These are phyloP conservation scores for Chironomus striatipennis DNA, from an alignment of 1,140 invertebrate genomes.

Conservation along the genomic window DNA sequence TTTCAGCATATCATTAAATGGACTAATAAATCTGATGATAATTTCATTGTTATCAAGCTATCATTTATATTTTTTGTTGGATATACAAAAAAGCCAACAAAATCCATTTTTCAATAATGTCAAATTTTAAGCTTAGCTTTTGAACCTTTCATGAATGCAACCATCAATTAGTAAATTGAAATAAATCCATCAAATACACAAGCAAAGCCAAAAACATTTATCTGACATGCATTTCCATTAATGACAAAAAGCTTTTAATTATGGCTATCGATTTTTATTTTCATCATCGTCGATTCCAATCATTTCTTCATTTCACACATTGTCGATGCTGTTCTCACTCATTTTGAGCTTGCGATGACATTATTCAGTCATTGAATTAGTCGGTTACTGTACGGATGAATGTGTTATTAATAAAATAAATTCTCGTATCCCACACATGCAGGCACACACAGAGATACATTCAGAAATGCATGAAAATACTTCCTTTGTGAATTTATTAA, in stretches of 20 bases:
- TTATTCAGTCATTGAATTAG: too few species aligned
- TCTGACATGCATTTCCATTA: conserved; percentile 15
- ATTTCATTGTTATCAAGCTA: not conserved
- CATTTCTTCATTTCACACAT: too few species aligned
- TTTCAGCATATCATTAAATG: too few species aligned
- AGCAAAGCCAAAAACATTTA: not conserved
- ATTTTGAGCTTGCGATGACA: too few species aligned
- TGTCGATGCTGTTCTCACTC: too few species aligned
- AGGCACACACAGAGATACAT: not conserved
- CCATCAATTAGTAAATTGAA: not conserved
- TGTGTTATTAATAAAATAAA: not conserved
- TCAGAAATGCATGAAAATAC: not conserved
- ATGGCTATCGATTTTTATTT: conserved; percentile 3
- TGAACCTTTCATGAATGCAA: not conserved
- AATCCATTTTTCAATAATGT: not conserved
- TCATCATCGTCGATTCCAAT: not conserved
- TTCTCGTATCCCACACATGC: not conserved
- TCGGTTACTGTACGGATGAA: not conserved
- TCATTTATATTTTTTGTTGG: not conserved
- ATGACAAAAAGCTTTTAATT: conserved; percentile 20
- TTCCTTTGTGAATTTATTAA: too few species aligned
- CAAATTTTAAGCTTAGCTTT: not conserved
- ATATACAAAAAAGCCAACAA: not conserved
- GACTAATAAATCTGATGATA: too few species aligned
- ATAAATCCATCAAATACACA: conserved; percentile 2